Evolutionary conservation across 2,113 vertebrate species (phyloP).

Genomic region (Dicentrarchus labrax): DNA sequence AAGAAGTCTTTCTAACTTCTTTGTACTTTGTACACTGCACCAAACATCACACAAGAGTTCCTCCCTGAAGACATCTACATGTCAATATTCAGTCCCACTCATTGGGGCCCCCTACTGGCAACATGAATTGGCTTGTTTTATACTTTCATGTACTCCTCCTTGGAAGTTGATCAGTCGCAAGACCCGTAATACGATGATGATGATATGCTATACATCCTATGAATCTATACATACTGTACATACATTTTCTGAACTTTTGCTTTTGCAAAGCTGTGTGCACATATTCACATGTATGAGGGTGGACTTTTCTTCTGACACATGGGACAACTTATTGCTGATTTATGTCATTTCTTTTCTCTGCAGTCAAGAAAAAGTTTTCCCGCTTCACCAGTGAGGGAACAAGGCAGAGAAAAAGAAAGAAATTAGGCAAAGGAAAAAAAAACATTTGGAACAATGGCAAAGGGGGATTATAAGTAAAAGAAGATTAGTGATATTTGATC

Average conservation of each 20-base stretch:
- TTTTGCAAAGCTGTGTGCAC: neutral
- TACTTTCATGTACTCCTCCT: too few species aligned
- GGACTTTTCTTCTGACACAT: slow-evolving; percentile 20
- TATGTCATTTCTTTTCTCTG: slow-evolving; percentile 13
- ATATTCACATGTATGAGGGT: neutral
- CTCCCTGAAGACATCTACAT: too few species aligned
- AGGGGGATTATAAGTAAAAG: neutral
- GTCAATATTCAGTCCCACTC: too few species aligned
- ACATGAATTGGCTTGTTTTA: too few species aligned
- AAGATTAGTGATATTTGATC: slow-evolving; percentile 5
- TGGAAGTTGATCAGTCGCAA: too few species aligned
- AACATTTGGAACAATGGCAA: slow-evolving; percentile 14
- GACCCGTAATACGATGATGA: too few species aligned
- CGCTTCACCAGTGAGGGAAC: neutral
- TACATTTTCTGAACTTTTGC: neutral
- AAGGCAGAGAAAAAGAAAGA: slow-evolving; percentile 1
- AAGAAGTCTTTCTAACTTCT: too few species aligned
- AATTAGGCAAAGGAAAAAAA: neutral
- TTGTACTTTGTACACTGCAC: too few species aligned
- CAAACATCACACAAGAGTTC: too few species aligned
- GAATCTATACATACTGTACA: neutral
- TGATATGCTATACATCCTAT: too few species aligned
- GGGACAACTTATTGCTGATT: slow-evolving; percentile 21
- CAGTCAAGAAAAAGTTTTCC: slow-evolving; percentile 9
- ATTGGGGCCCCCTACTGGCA: too few species aligned